Conservation (phyloP, 1,140 invertebrate genomes). For the Cydia strobilella region DNA sequence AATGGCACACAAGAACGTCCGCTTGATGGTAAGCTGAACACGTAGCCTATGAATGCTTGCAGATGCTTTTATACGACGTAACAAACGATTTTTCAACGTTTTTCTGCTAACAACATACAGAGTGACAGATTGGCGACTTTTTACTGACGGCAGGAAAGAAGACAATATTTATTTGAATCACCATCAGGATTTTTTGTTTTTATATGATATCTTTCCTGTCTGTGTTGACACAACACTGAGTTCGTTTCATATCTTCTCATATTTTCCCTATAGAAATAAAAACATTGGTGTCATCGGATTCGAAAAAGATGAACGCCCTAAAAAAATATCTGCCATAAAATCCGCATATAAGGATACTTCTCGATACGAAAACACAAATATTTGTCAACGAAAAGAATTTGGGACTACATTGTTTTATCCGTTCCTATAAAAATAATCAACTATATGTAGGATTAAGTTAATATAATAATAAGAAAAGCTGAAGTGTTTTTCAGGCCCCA, state of each 20-base stretch:
- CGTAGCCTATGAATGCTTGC: too few species aligned
- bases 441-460: too few species aligned
- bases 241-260: background rate
- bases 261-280: constrained; percentile 1
- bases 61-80: too few species aligned
- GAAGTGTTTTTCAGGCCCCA: too few species aligned
- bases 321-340: constrained; percentile 41
- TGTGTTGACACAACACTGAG: background rate
- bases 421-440: background rate
- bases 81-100: too few species aligned
- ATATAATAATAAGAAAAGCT: too few species aligned
- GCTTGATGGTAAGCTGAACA: too few species aligned
- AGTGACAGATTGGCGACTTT: too few species aligned
- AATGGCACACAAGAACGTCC: too few species aligned
- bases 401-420: background rate
- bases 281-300: constrained; percentile 19
- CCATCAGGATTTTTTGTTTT: background rate
- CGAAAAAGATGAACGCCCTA: constrained; percentile 38
- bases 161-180: too few species aligned
- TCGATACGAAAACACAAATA: constrained; percentile 44
- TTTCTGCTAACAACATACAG: too few species aligned
- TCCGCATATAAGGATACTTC: constrained; percentile 9
- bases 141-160: too few species aligned
- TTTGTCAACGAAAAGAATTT: constrained; percentile 37
- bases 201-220: background rate